A percentile compares a stretch with the other conserved stretches of the same genome.
phyloP scores from a whole-genome alignment of 2,888 invertebrate species.

The Ariolimax columbianus region DNA sequence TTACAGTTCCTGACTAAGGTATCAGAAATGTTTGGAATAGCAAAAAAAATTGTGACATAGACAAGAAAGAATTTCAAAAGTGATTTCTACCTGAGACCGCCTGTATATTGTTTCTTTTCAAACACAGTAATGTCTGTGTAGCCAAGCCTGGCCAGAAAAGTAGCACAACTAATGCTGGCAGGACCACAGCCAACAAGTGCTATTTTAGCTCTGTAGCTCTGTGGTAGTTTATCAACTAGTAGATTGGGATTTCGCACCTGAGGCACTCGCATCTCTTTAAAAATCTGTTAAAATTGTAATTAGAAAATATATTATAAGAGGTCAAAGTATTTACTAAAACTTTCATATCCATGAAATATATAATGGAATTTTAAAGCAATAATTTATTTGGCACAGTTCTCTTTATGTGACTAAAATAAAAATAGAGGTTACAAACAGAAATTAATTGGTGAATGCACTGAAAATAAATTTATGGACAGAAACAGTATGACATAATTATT shows the following conservation, averaged over 20 bases:
- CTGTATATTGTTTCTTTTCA: conserved; percentile 91
- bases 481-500: too few relatives aligned
- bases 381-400: too few relatives aligned
- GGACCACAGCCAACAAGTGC: conserved; percentile 96
- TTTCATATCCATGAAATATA: not conserved
- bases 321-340: not conserved
- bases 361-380: too few relatives aligned
- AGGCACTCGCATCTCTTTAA: conserved; percentile 94
- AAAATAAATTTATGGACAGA: too few relatives aligned
- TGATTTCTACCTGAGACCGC: conserved; percentile 89
- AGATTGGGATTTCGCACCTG: conserved; percentile 89
- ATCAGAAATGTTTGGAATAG: not conserved
- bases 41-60: not conserved
- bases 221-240: conserved; percentile 70
- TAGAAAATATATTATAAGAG: not conserved
- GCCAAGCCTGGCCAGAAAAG: conserved; percentile 94
- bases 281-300: conserved; percentile 82
- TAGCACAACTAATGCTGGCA: conserved; percentile 94
- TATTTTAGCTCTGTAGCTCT: conserved; percentile 84
- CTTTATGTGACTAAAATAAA: too few relatives aligned
- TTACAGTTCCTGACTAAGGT: not conserved
- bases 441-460: too few relatives aligned
- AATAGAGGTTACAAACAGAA: too few relatives aligned
- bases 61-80: not conserved
- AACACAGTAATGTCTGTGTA: conserved; percentile 94